phyloP scores from a whole-genome alignment of 1,140 invertebrate genomes.

The Drosophila nasuta region DNA sequence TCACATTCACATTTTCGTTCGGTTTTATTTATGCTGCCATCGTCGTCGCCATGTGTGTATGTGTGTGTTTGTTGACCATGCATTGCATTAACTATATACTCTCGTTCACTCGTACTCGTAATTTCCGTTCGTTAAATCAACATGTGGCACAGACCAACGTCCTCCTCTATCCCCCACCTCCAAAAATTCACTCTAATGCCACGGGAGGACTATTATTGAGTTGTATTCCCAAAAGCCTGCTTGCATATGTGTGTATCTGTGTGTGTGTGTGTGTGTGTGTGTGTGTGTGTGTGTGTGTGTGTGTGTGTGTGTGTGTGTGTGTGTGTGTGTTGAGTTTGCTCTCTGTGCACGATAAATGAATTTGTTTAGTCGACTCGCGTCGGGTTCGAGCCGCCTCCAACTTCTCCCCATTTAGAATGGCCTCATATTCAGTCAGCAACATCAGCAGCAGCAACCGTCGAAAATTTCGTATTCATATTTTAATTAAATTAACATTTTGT shows the following conservation, averaged over 20 bases:
- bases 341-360: constrained; percentile 65
- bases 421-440: constrained; percentile 15
- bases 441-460: constrained; percentile 10
- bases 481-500: constrained; percentile 81
- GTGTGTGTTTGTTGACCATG: constrained; percentile 66
- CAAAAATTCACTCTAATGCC: constrained; percentile 32
- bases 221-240: constrained; percentile 32
- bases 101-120: constrained; percentile 44
- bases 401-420: constrained; percentile 54
- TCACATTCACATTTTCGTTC: constrained; percentile 33
- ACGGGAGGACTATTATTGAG: constrained; percentile 42
- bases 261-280: constrained; percentile 25
- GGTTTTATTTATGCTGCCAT: constrained; percentile 66
- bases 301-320: background rate
- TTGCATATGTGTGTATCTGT: constrained; percentile 2
- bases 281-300: background rate
- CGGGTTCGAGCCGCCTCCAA: constrained; percentile 39
- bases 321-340: constrained; percentile 32
- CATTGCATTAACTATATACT: constrained; percentile 65
- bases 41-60: constrained; percentile 2
- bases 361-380: constrained; percentile 71
- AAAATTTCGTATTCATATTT: constrained; percentile 79
- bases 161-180: background rate
- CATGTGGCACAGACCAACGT: constrained; percentile 56
- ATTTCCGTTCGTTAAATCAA: constrained; percentile 76